Evolutionary conservation across 2,797 vertebrate species (phyloP).

Genomic region (Tamandua tetradactyla): DNA sequence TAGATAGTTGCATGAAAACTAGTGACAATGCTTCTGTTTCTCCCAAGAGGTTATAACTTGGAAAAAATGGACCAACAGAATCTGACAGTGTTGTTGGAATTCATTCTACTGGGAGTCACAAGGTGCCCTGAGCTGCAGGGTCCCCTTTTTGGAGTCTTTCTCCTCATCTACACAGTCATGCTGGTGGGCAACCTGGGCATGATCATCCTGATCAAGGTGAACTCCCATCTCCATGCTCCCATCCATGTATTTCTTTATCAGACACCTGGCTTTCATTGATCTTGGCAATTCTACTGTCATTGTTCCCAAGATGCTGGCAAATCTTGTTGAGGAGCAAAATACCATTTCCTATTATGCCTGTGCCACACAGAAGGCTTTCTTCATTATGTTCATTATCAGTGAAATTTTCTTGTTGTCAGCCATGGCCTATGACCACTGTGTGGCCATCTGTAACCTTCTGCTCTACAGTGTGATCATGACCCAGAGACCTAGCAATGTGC

Average conservation of each 20-base stretch:
- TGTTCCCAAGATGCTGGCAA: conserved; percentile 70
- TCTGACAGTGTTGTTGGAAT: background rate
- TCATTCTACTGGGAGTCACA: conserved; percentile 34
- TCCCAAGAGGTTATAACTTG: background rate
- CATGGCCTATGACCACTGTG: conserved; percentile 74
- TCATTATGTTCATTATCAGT: conserved; percentile 60
- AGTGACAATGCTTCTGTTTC: background rate
- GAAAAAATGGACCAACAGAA: no score
- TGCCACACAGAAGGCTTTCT: conserved; percentile 67
- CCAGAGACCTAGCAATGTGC: background rate
- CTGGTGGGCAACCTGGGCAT: conserved; percentile 69
- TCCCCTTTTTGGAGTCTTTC: background rate
- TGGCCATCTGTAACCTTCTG: conserved; percentile 63
- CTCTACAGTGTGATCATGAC: conserved; percentile 50
- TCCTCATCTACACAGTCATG: conserved; percentile 65
- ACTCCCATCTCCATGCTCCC: conserved; percentile 57
- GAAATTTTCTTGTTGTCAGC: conserved; percentile 72
- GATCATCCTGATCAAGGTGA: conserved; percentile 64
- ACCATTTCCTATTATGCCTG: conserved; percentile 71
- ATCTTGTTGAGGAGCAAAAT: conserved; percentile 51
- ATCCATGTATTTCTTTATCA: conserved; percentile 82
- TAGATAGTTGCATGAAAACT: no score
- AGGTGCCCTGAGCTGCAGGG: background rate
- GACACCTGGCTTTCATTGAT: conserved; percentile 73
- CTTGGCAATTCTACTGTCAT: conserved; percentile 73